A percentile compares a stretch with the other conserved stretches of the same genome.
These are phyloP conservation scores for Heliconius aoede DNA, from an alignment of 2,888 invertebrate species.

Conservation along the genomic window DNA sequence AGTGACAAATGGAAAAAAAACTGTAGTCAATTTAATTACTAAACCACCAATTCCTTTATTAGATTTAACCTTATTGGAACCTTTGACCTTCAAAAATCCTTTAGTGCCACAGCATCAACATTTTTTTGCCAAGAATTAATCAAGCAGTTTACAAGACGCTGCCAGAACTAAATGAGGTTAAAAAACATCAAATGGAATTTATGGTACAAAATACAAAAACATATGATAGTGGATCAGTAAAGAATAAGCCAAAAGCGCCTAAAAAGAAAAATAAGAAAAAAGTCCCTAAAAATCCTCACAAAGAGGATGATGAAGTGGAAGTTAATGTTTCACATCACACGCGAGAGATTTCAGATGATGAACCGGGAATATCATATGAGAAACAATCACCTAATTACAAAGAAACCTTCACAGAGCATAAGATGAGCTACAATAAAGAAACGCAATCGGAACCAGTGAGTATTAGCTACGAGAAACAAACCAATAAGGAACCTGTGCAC, in stretches of 20 bases:
- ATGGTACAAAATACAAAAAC: constrained; percentile 63
- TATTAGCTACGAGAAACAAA: constrained; percentile 65
- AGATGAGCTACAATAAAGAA: constrained; percentile 71
- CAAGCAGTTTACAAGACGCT: constrained; percentile 68
- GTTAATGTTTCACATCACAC: constrained; percentile 58
- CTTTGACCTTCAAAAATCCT: constrained; percentile 75
- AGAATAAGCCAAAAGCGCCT: constrained; percentile 57
- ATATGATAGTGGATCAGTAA: constrained; percentile 60
- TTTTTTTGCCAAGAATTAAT: constrained; percentile 71
- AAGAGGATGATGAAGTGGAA: constrained; percentile 57
- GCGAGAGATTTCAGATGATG: constrained; percentile 55
- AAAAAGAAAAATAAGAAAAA: constrained; percentile 59
- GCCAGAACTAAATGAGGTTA: constrained; percentile 57
- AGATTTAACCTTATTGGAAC: constrained; percentile 73
- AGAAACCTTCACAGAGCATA: constrained; percentile 72
- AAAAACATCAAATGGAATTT: constrained; percentile 65
- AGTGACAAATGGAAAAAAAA: constrained; percentile 68
- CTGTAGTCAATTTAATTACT: constrained; percentile 66
- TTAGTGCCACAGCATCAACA: constrained; percentile 79
- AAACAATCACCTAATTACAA: constrained; percentile 72
- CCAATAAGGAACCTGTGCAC: constrained; percentile 61
- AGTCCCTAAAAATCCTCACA: constrained; percentile 51
- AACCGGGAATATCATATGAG: constrained; percentile 70
- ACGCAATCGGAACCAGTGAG: constrained; percentile 67
- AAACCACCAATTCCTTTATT: constrained; percentile 69